Conservation (phyloP, 2,797 vertebrate genomes). For the Taeniopygia guttata region DNA sequence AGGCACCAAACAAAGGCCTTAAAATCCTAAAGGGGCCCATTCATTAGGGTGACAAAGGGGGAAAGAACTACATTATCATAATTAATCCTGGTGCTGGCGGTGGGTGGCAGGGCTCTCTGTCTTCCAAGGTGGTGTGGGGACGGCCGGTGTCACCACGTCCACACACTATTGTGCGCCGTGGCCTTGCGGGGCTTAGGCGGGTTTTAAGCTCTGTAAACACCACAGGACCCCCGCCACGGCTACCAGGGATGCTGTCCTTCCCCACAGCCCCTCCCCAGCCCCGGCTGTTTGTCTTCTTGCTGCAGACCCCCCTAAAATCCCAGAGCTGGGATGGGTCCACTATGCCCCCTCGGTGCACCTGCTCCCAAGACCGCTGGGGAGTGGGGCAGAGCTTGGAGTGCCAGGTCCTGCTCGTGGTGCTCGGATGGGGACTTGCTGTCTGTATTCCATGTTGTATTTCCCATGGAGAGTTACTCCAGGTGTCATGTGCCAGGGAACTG, state of each 20-base stretch:
- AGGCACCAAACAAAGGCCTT: slow-evolving; percentile 87
- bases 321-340: background rate
- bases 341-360: background rate
- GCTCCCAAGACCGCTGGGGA: background rate
- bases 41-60: slow-evolving; percentile 92
- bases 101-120: slow-evolving; percentile 86
- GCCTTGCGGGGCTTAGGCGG: slow-evolving; percentile 70
- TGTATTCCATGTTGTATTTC: fast-evolving
- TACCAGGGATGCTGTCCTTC: background rate
- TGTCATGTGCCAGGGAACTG: background rate
- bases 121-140: slow-evolving; percentile 78
- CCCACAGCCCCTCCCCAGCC: background rate
- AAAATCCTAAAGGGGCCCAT: slow-evolving; percentile 89
- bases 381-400: background rate
- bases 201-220: slow-evolving; percentile 78
- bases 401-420: background rate
- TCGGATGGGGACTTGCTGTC: background rate
- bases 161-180: slow-evolving; percentile 63
- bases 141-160: slow-evolving; percentile 77
- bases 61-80: slow-evolving; percentile 97
- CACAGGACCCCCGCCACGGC: background rate
- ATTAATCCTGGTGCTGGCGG: slow-evolving; percentile 87
- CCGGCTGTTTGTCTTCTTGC: background rate
- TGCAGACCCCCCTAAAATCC: background rate
- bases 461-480: background rate